A percentile compares a stretch with the other conserved stretches of the same genome.
These are phyloP conservation scores for Gandaritis pyraliata DNA, from an alignment of 2,888 invertebrate genomes.

Conservation along the genomic window DNA sequence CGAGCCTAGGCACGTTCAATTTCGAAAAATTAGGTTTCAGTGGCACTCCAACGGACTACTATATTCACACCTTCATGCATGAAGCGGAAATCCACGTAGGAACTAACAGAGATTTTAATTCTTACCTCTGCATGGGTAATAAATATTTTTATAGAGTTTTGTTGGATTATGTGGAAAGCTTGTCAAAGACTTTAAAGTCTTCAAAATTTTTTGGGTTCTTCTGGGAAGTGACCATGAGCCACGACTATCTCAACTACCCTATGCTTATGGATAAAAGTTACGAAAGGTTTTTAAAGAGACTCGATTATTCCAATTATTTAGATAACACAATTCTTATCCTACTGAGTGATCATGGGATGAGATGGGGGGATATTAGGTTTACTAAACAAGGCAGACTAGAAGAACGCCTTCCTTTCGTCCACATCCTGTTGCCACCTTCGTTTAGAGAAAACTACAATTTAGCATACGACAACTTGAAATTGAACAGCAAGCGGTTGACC, in stretches of 20 bases:
- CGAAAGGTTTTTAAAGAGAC: conserved; percentile 81
- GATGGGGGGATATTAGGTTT: conserved; percentile 92
- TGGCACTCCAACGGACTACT: conserved; percentile 93
- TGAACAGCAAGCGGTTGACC: conserved; percentile 89
- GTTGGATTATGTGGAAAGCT: conserved; percentile 88
- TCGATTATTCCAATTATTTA: conserved; percentile 81
- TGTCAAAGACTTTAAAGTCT: conserved; percentile 83
- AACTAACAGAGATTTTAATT: conserved; percentile 86
- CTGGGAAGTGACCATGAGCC: conserved; percentile 93
- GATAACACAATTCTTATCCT: conserved; percentile 88
- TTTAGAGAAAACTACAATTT: conserved; percentile 86
- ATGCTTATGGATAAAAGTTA: conserved; percentile 88
- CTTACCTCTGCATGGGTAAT: conserved; percentile 88
- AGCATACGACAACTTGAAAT: conserved; percentile 86
- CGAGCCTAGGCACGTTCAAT: conserved; percentile 91
- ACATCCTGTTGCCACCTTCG: conserved; percentile 89
- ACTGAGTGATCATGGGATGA: conserved; percentile 95
- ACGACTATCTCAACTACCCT: conserved; percentile 93
- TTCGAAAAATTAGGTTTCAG: conserved; percentile 91
- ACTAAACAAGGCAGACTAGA: conserved; percentile 95
- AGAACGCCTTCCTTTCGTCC: conserved; percentile 93
- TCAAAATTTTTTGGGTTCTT: conserved; percentile 91
- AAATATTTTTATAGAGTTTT: conserved; percentile 88
- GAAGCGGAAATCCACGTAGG: conserved; percentile 88
- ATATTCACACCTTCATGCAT: conserved; percentile 89